Conservation (phyloP, 1,140 invertebrate species). For the Acyrthosiphon pisum region DNA sequence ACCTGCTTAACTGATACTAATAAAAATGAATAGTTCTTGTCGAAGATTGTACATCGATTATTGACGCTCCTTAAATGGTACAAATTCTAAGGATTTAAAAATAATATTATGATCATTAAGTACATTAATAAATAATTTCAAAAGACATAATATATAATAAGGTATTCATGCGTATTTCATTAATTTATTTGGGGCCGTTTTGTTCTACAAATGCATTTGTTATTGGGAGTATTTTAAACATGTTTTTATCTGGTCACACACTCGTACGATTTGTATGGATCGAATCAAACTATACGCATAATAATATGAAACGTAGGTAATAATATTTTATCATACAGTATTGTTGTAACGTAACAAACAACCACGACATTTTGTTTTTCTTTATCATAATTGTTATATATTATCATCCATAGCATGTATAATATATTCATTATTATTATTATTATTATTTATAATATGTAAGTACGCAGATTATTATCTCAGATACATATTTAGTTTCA, state of each 20-base stretch:
- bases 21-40: neutral
- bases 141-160: neutral
- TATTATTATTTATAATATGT: neutral
- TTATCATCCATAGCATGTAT: too few relatives aligned
- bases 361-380: too few relatives aligned
- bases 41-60: too few relatives aligned
- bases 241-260: neutral
- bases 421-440: too few relatives aligned
- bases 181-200: neutral
- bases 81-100: neutral
- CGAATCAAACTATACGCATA: neutral
- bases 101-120: neutral
- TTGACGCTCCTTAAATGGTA: too few relatives aligned
- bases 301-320: too few relatives aligned
- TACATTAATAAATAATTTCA: neutral
- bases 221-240: neutral
- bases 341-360: too few relatives aligned
- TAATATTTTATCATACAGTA: too few relatives aligned
- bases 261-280: neutral
- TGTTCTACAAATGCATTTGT: neutral
- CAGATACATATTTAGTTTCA: too few relatives aligned
- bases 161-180: neutral
- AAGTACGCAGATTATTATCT: too few relatives aligned
- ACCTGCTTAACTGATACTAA: neutral
- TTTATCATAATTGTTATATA: too few relatives aligned